These are phyloP conservation scores for Palythoa caribaeorum DNA, from an alignment of 92 coral and sea anemone genomes.

Conservation along the genomic window DNA sequence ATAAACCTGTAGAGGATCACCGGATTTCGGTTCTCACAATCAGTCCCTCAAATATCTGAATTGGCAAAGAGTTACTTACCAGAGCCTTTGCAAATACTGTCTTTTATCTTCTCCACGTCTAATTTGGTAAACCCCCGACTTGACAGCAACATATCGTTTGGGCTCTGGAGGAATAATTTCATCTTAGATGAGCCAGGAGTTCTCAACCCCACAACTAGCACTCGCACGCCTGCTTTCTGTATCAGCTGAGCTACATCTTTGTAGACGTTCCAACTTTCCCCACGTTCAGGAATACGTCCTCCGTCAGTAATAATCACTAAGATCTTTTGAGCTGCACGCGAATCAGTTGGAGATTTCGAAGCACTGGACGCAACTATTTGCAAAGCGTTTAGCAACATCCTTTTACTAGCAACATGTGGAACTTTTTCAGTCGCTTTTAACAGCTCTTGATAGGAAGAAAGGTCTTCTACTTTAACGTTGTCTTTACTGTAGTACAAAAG, in stretches of 20 bases:
- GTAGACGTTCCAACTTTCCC: constrained; percentile 18
- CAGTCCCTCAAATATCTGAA: background rate
- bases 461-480: background rate
- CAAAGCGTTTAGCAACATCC: background rate
- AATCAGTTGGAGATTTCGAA: background rate
- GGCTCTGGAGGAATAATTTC: constrained; percentile 46
- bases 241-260: constrained; percentile 58
- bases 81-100: constrained; percentile 18
- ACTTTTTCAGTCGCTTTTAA: background rate
- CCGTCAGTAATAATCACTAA: constrained; percentile 20
- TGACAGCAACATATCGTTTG: constrained; percentile 28
- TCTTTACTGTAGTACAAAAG: background rate
- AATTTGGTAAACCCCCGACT: background rate
- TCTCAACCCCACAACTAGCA: constrained; percentile 65
- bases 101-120: background rate
- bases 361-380: background rate
- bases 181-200: constrained; percentile 32
- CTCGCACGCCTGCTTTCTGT: constrained; percentile 64
- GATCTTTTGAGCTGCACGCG: background rate
- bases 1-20: background rate
- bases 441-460: background rate
- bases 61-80: background rate
- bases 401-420: constrained; percentile 7
- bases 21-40: background rate
- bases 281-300: background rate